phyloP scores from a whole-genome alignment of 2,888 invertebrate genomes.

The Dascillus cervinus region DNA sequence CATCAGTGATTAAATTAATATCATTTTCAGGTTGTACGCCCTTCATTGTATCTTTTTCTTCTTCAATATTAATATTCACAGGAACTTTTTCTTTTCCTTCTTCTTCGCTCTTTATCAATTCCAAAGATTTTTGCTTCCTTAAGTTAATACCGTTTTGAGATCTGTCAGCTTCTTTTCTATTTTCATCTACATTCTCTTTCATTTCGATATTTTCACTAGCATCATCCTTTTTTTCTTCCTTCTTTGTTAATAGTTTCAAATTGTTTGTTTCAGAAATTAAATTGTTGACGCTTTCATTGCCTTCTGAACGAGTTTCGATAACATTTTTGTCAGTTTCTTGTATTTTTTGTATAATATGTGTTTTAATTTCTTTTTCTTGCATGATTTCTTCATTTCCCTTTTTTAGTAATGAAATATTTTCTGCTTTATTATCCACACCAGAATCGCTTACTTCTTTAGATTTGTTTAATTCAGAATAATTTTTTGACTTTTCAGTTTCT shows the following conservation, averaged over 20 bases:
- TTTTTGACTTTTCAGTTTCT: conserved; percentile 2
- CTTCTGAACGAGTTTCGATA: neutral
- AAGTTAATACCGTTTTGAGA: neutral
- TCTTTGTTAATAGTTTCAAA: neutral
- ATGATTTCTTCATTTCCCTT: neutral
- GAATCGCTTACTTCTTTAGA: neutral
- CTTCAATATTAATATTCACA: neutral
- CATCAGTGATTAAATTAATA: no score
- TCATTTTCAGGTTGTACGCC: neutral
- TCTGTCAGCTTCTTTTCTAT: neutral
- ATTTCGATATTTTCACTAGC: neutral
- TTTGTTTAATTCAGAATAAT: conserved; percentile 1
- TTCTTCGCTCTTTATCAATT: no score
- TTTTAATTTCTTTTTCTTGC: neutral
- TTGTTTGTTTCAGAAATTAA: neutral
- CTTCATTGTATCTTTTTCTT: neutral
- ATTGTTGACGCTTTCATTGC: neutral
- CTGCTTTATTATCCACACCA: neutral
- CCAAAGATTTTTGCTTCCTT: no score
- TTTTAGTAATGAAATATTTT: neutral
- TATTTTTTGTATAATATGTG: neutral
- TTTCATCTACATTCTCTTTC: conserved; percentile 3
- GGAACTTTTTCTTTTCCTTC: neutral
- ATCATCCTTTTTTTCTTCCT: neutral
- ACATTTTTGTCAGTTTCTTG: neutral